Evolutionary conservation across 1,140 invertebrate species (phyloP), one percentile per base, ranked within the genome.

Genomic region (Coelopa frigida): DNA sequence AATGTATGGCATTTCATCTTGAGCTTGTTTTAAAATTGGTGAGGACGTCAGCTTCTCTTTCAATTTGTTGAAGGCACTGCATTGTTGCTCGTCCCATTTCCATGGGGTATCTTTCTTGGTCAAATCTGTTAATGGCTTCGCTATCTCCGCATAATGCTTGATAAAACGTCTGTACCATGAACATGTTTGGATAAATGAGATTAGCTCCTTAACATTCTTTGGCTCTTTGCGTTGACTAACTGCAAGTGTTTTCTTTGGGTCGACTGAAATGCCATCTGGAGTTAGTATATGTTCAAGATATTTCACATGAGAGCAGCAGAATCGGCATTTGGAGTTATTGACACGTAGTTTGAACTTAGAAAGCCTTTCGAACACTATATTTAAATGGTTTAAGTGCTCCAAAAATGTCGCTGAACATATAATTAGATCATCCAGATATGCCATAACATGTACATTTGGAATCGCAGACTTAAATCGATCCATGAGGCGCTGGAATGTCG

Each of bases 401-500:
- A 5, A 14, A 6, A 39, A 39, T 5, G 15, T n/a, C 18, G 32
- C 32, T 35, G 32, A 35, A n/a, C n/a, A n/a, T n/a, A 37, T 37
- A 44, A n/a, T 44, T 44, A 21, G 23, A 22, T 22, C 36, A 10
- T 23, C 36, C 7, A 21, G 22, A 17, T 24, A 15, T 35, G 14
- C 5, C 5, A 21, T 23, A 22, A 23, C 33, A 11, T 14, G 18
- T 11, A 10, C n/a, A n/a, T n/a, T n/a, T n/a, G 20, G 32, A 24
- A 35, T 14, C 17, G 48, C 53, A 22, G 53, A 41, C 17, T 37
- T 27, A 18, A 70, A 50, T 6, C 52, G 18, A 42, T 68, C 61
- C 3, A 72, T 67, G 1, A 70, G 17, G n/a, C 71, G 38, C 40
- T 68, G 60, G 44, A 72, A 74, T 0, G 68, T 71, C 3, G 69